phyloP scores from a whole-genome alignment of 1,140 invertebrate species.

The Thalassaphorura encarpata region DNA sequence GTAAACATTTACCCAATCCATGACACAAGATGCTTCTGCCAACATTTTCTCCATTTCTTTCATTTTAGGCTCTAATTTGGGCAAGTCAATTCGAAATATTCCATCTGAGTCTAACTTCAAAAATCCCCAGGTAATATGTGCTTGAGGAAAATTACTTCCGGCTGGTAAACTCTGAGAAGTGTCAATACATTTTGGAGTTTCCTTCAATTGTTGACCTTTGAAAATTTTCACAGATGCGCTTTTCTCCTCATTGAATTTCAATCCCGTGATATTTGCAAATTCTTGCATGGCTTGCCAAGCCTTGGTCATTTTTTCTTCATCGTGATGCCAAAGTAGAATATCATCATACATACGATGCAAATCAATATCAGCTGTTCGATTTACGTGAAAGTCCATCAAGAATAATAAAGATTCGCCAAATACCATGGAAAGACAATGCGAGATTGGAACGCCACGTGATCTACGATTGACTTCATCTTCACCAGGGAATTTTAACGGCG shows the following conservation, averaged over 20 bases:
- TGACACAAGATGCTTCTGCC: slow-evolving; percentile 1
- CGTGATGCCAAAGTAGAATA: slow-evolving; percentile 17
- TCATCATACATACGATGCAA: slow-evolving; percentile 13
- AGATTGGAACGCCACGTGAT: slow-evolving; percentile 10
- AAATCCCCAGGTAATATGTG: slow-evolving; percentile 15
- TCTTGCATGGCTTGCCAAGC: slow-evolving; percentile 12
- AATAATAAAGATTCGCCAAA: slow-evolving; percentile 20
- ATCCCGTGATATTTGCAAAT: background rate
- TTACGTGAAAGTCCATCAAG: slow-evolving; percentile 13
- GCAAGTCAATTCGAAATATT: slow-evolving; percentile 7
- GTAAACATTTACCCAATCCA: slow-evolving; percentile 16
- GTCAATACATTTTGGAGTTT: background rate
- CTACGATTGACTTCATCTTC: background rate
- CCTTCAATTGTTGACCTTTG: background rate
- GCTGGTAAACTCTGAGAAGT: slow-evolving; percentile 7
- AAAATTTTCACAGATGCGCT: slow-evolving; percentile 8
- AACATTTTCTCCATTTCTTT: slow-evolving; percentile 14
- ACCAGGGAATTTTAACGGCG: background rate
- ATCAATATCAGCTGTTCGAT: background rate
- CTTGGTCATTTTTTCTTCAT: background rate
- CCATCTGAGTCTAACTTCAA: slow-evolving; percentile 11
- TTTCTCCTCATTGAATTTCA: slow-evolving; percentile 6
- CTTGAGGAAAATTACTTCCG: slow-evolving; percentile 3
- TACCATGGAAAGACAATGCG: slow-evolving; percentile 1
- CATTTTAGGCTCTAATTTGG: background rate